Evolutionary conservation across 2,113 vertebrate species (phyloP).

Genomic region (Acanthisitta chloris): DNA sequence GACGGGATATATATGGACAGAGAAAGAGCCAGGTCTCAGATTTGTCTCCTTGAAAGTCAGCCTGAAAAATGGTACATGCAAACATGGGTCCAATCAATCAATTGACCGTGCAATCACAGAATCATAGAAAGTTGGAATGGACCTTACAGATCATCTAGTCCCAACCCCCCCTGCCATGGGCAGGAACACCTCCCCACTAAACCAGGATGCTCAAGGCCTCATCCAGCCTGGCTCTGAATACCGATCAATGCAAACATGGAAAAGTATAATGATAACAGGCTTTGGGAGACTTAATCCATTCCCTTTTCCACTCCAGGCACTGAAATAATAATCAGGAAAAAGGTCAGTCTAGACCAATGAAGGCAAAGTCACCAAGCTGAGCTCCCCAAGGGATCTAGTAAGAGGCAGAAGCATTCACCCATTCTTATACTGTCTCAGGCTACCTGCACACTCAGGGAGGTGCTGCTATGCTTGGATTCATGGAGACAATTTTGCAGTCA

Average conservation of each 20-base stretch:
- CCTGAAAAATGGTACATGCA: neutral
- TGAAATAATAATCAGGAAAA: neutral
- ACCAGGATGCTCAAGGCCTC: too few species aligned
- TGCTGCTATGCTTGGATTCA: neutral
- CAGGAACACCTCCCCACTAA: too few species aligned
- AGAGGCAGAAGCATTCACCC: neutral
- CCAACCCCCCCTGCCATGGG: too few species aligned
- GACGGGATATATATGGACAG: accelerated
- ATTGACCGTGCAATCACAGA: neutral
- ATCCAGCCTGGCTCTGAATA: too few species aligned
- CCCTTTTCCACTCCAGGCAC: neutral
- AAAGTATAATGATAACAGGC: neutral
- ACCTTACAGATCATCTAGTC: too few species aligned
- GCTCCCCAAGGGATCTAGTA: neutral
- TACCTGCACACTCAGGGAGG: neutral
- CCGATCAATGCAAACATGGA: neutral
- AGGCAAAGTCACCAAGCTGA: neutral
- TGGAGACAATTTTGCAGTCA: neutral
- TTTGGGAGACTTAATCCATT: neutral
- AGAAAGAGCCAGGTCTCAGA: neutral
- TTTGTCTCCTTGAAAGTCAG: neutral
- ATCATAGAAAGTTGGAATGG: too few species aligned
- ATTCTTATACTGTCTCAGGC: neutral
- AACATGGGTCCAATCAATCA: neutral
- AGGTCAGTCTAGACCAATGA: neutral